Conservation (phyloP, 2,113 vertebrate species). For the Lagopus leucura region DNA sequence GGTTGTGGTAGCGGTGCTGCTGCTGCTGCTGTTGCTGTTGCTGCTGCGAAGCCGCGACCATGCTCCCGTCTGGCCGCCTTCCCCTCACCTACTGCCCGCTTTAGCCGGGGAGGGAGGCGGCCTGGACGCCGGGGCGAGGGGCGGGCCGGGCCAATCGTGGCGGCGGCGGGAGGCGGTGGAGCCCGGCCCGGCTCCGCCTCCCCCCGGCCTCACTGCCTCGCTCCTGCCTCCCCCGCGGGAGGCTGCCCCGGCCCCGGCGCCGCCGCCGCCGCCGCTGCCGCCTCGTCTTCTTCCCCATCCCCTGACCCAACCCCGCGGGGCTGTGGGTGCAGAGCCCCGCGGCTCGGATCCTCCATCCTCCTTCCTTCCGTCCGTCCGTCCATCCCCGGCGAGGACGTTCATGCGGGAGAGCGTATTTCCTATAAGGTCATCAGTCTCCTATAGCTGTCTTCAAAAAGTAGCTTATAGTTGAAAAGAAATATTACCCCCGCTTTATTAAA, state of each 20-base stretch:
- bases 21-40: too few species aligned
- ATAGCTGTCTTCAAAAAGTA: neutral
- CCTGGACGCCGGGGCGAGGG: constrained; percentile 58
- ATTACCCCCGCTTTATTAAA: neutral
- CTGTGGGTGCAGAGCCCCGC: neutral
- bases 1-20: constrained; percentile 45
- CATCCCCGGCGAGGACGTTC: neutral
- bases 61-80: constrained; percentile 80
- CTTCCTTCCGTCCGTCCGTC: neutral
- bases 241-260: too few species aligned
- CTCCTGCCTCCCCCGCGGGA: too few species aligned
- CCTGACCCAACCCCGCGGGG: neutral
- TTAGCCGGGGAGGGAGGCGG: constrained; percentile 76
- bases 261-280: neutral
- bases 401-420: neutral
- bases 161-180: neutral
- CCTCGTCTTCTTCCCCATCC: too few species aligned
- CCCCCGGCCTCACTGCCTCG: neutral
- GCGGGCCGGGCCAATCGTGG: constrained; percentile 63
- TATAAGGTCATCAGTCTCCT: neutral
- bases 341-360: neutral
- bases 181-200: neutral
- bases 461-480: neutral
- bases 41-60: constrained; percentile 61
- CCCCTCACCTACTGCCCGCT: constrained; percentile 70